These are phyloP conservation scores for Centrocercus urophasianus DNA, from an alignment of 2,113 vertebrate genomes.

Conservation along the genomic window DNA sequence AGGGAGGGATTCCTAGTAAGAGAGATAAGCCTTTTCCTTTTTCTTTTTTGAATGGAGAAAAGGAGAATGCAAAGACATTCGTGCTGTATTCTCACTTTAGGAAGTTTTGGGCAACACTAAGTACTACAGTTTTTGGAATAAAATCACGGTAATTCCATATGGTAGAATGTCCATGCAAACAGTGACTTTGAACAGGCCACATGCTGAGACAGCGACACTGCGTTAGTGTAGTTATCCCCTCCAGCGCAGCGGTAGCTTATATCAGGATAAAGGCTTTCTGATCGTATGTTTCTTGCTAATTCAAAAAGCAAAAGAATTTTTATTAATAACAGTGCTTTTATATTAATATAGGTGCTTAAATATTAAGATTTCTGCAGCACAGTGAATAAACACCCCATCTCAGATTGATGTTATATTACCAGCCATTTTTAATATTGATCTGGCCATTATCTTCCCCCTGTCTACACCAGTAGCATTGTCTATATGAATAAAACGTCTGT, in stretches of 20 bases:
- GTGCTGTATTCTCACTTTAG: neutral
- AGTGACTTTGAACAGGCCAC: conserved; percentile 55
- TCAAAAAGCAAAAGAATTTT: conserved; percentile 43
- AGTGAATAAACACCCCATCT: neutral
- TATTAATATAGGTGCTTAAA: conserved; percentile 24
- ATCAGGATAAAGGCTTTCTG: conserved; percentile 20
- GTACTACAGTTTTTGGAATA: neutral
- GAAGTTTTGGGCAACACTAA: neutral
- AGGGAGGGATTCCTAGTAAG: neutral
- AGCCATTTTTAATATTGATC: neutral
- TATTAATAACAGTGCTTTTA: conserved; percentile 37
- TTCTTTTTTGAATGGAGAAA: neutral
- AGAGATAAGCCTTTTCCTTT: neutral
- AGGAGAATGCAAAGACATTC: neutral
- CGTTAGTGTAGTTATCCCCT: conserved; percentile 1
- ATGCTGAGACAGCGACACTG: conserved; percentile 25
- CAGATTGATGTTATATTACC: neutral
- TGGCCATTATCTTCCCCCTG: neutral
- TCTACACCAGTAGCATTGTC: neutral
- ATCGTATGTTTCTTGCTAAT: neutral
- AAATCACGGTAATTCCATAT: conserved; percentile 47
- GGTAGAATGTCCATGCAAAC: conserved; percentile 17
- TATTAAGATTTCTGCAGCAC: conserved; percentile 16
- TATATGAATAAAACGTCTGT: neutral
- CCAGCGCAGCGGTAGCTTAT: conserved; percentile 43